These are phyloP conservation scores for Lates calcarifer DNA, from an alignment of 2,113 vertebrate genomes.

Conservation along the genomic window DNA sequence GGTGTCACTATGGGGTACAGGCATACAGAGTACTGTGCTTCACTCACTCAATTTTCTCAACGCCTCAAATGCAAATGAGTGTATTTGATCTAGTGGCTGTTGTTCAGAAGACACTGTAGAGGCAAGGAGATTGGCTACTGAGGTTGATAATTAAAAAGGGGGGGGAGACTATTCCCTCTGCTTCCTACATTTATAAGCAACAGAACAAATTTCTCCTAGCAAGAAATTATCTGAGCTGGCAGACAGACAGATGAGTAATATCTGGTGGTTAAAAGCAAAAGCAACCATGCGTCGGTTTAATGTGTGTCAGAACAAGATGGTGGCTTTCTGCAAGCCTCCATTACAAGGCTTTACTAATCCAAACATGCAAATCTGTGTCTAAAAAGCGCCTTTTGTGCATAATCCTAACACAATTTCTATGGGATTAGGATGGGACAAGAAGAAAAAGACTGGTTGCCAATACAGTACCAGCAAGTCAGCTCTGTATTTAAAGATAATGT, in stretches of 20 bases:
- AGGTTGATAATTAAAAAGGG: slow-evolving; percentile 69
- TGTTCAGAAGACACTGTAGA: slow-evolving; percentile 55
- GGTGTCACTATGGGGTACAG: slow-evolving; percentile 26
- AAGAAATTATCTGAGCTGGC: slow-evolving; percentile 66
- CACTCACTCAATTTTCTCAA: slow-evolving; percentile 58
- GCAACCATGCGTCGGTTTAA: slow-evolving; percentile 34
- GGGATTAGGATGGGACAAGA: slow-evolving; percentile 39
- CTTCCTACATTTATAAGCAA: slow-evolving; percentile 58
- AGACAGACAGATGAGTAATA: slow-evolving; percentile 54
- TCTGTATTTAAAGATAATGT: slow-evolving; percentile 17
- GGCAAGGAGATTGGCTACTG: slow-evolving; percentile 51
- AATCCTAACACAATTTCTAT: slow-evolving; percentile 54
- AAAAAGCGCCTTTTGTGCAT: slow-evolving; percentile 61
- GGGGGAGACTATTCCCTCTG: slow-evolving; percentile 38
- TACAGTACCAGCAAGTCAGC: slow-evolving; percentile 24
- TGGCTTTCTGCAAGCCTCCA: slow-evolving; percentile 50
- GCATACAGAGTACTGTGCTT: slow-evolving; percentile 28
- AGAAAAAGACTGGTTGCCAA: slow-evolving; percentile 41
- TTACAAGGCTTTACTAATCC: slow-evolving; percentile 73
- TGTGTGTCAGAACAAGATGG: slow-evolving; percentile 59
- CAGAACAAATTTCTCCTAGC: slow-evolving; percentile 57
- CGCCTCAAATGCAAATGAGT: slow-evolving; percentile 72
- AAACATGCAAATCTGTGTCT: slow-evolving; percentile 70
- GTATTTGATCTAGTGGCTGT: slow-evolving; percentile 66
- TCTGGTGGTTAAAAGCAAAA: slow-evolving; percentile 59